These are phyloP conservation scores for Jaculus jaculus DNA, from an alignment of 2,113 vertebrate genomes.

Conservation along the genomic window DNA sequence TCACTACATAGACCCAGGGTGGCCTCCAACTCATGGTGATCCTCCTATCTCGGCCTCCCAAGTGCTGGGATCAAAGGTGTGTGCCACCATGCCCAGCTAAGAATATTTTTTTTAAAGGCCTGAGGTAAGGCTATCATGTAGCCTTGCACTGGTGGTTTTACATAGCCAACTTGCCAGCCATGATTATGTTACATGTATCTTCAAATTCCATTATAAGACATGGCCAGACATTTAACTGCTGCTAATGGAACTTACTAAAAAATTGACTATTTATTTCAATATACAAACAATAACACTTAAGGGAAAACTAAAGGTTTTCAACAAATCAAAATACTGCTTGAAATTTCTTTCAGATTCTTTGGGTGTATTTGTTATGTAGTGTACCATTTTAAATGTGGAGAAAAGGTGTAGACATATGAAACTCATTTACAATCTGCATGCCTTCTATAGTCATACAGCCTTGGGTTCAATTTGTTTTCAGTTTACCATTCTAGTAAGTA, in stretches of 20 bases:
- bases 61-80: too few relatives aligned
- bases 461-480: neutral
- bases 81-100: too few relatives aligned
- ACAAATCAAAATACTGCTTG: constrained; percentile 48
- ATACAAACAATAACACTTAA: constrained; percentile 58
- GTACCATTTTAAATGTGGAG: neutral
- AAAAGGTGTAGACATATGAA: neutral
- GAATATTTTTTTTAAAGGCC: too few relatives aligned
- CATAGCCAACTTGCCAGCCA: neutral
- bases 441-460: neutral
- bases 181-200: neutral
- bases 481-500: constrained; percentile 22
- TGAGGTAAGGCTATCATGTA: constrained; percentile 26
- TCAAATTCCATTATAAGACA: constrained; percentile 40
- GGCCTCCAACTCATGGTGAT: too few relatives aligned
- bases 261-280: neutral
- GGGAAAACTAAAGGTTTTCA: constrained; percentile 56
- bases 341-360: constrained; percentile 56
- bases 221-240: neutral
- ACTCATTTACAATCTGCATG: neutral
- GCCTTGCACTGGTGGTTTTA: constrained; percentile 24
- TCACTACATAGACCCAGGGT: too few relatives aligned
- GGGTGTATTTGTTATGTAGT: constrained; percentile 36
- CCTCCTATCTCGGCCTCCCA: too few relatives aligned
- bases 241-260: constrained; percentile 23